Percentiles rank a stretch among this genome's conserved stretches.
Conservation (phyloP, 2,888 invertebrate species). For the Ceriagrion tenellum region DNA sequence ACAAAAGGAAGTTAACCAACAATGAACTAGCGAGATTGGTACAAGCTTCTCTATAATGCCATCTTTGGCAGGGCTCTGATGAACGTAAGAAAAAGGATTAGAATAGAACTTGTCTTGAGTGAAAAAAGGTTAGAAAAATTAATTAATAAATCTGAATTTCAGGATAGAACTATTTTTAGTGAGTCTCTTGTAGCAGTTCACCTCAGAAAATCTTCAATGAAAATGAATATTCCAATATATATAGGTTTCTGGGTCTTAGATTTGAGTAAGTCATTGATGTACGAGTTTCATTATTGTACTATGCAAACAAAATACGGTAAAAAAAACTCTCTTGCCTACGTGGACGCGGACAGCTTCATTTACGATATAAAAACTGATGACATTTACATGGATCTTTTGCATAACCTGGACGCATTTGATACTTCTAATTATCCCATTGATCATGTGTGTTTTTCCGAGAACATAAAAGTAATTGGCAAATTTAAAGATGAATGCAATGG, state of each 20-base stretch:
- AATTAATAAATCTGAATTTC: background rate
- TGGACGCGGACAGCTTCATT: background rate
- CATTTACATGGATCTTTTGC: background rate
- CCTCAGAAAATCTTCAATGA: background rate
- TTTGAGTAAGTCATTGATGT: slow-evolving; percentile 73
- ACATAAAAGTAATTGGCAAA: background rate
- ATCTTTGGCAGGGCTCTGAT: background rate
- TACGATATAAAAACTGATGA: background rate
- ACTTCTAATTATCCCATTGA: background rate
- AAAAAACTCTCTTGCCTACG: background rate
- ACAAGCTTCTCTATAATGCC: background rate
- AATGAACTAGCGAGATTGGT: background rate
- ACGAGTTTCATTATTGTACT: slow-evolving; percentile 67
- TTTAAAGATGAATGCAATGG: no score
- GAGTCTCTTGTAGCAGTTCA: background rate
- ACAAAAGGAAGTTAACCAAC: background rate
- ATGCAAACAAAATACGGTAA: background rate
- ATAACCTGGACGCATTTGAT: background rate
- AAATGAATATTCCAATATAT: slow-evolving; percentile 70
- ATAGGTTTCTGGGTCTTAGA: slow-evolving; percentile 73
- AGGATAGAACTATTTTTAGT: background rate
- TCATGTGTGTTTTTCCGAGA: background rate
- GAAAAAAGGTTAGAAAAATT: background rate
- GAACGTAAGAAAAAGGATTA: background rate
- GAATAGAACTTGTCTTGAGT: background rate